Base-by-base conservation (phyloP, 2,888 invertebrate genomes). In the Serrognathus titanus region DNA sequence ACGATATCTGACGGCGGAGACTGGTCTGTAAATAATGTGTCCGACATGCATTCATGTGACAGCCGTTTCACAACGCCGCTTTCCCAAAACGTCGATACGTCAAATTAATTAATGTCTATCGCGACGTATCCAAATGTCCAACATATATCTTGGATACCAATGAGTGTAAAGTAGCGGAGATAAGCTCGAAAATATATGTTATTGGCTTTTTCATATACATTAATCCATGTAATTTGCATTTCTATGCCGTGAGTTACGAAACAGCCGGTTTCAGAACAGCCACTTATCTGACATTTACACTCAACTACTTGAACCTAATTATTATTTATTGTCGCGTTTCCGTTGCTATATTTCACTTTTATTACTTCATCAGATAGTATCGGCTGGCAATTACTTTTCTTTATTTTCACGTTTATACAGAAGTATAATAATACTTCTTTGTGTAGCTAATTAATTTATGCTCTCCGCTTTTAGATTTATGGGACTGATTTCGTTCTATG, bases 261-360 rank as follows among this genome's bases (percentile, higher is more conserved):
- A 71, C 66, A 63, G 65, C 63, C 67, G 67, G 64, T 63, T 63
- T 67, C 65, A 59, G 64, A 68, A 69, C 71, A 68, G 66, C 68
- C 69, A 68, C 70, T 72, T 73, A 74, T 71, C 73, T 71, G 73
- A 74, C 73, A 70, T 71, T 73, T 72, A 73, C 70, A 72, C 69
- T 70, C 70, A 68, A 71, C 72, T 71, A 71, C 72, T 73, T 68
- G 71, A 71, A 71, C 68, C 71, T 74, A 73, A 73, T 74, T 73
- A 74, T 74, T 73, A 75, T 75, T 73, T 75, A 75, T 73, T 66
- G 70, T 66, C 69, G 64, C 69, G 64, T 69, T 69, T 65, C 65
- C 67, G 62, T 66, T 62, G 63, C 57, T 61, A 63, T 68, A 69
- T 68, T 69, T 71, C 71, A 69, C 65, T 66, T 69, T 71, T 71